Conservation (phyloP, 2,113 vertebrate genomes). For the Oreochromis niloticus region DNA sequence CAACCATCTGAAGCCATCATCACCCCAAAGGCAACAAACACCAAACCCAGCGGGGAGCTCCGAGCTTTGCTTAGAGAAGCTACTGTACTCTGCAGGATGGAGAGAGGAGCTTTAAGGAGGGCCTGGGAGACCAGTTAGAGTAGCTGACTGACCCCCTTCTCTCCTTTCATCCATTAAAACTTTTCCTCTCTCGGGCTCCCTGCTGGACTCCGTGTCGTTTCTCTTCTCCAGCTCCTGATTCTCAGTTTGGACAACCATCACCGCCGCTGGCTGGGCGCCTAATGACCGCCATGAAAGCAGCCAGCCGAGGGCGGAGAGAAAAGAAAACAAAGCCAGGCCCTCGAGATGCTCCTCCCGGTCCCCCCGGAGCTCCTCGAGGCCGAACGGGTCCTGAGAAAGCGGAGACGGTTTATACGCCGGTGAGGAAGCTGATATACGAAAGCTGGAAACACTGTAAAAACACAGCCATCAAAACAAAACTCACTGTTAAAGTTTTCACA, state of each 20-base stretch:
- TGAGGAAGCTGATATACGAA: not conserved
- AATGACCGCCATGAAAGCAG: not conserved
- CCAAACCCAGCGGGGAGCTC: not conserved
- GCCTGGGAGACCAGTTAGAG: slow-evolving; percentile 35
- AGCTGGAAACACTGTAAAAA: not conserved
- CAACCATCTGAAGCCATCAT: not conserved
- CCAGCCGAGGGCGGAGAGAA: not conserved
- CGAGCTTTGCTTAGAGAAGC: not conserved
- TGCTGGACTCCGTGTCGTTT: not conserved
- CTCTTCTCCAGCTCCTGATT: not conserved
- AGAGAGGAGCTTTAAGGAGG: not conserved
- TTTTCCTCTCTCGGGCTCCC: not conserved
- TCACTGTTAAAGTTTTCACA: not conserved
- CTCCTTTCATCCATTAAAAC: slow-evolving; percentile 19
- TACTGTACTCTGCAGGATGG: not conserved
- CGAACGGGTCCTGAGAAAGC: not conserved
- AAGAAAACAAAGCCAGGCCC: not conserved
- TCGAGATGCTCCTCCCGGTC: not conserved
- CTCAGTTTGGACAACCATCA: not conserved
- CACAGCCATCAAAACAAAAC: not conserved
- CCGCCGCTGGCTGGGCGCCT: slow-evolving; percentile 2
- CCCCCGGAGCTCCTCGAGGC: not conserved
- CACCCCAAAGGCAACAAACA: not conserved
- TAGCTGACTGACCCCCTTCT: not conserved
- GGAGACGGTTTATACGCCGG: not conserved